Conservation (phyloP, 2,113 vertebrate genomes). For the Microtus richardsoni region DNA sequence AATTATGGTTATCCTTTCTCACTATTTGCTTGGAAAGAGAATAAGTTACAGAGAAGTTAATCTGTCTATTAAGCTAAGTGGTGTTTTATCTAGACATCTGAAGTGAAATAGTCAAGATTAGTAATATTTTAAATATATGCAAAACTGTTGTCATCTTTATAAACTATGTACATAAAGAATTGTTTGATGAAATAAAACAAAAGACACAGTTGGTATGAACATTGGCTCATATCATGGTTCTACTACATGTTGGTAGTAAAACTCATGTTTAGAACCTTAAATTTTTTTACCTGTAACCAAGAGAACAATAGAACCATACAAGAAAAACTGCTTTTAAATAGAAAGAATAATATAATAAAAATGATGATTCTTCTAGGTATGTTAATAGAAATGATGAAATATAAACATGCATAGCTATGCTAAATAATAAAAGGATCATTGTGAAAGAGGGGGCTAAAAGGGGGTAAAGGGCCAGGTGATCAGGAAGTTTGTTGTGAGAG, state of each 20-base stretch:
- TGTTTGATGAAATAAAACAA: neutral
- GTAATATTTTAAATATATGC: neutral
- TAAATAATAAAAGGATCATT: neutral
- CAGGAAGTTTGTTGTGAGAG: neutral
- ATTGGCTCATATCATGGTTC: neutral
- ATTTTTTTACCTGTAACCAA: neutral
- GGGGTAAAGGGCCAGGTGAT: neutral
- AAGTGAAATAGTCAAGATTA: neutral
- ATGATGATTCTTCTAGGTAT: neutral
- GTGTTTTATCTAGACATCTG: neutral
- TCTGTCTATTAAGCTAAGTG: neutral
- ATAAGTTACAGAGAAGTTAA: neutral
- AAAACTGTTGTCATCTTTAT: neutral
- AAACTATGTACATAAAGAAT: neutral
- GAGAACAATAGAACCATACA: conserved; percentile 8
- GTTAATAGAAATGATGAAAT: conserved; percentile 12
- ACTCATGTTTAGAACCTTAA: neutral
- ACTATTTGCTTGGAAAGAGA: neutral
- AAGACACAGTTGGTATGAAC: neutral
- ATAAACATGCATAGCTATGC: neutral
- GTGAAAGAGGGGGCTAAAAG: neutral
- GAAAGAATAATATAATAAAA: neutral
- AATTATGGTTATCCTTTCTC: neutral
- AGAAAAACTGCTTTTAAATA: neutral
- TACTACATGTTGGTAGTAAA: neutral